phyloP scores from a whole-genome alignment of 2,888 invertebrate species.

The Drosophila planitibia region DNA sequence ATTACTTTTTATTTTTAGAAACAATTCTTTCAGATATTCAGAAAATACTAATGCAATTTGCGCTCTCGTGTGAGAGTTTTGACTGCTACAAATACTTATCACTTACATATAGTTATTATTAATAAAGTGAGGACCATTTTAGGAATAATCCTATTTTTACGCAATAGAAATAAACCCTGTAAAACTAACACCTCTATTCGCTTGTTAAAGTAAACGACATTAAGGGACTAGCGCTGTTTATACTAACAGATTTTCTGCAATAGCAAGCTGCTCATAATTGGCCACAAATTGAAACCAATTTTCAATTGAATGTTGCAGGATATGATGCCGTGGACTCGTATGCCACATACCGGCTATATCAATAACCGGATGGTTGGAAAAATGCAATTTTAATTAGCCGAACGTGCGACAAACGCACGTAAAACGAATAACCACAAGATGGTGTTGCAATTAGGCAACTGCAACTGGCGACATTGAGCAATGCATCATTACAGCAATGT shows the following conservation, averaged over 20 bases:
- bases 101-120: neutral
- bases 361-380: slow-evolving; percentile 55
- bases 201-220: neutral
- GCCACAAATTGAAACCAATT: slow-evolving; percentile 11
- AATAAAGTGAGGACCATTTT: neutral
- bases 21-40: neutral
- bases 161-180: neutral
- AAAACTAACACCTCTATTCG: neutral
- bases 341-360: slow-evolving; percentile 46
- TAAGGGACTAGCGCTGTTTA: neutral
- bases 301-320: neutral
- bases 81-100: neutral
- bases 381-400: slow-evolving; percentile 78
- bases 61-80: neutral
- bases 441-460: slow-evolving; percentile 73
- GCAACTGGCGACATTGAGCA: slow-evolving; percentile 16
- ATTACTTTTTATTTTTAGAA: neutral
- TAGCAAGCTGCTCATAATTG: slow-evolving; percentile 19
- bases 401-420: slow-evolving; percentile 76
- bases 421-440: slow-evolving; percentile 75
- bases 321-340: slow-evolving; percentile 29
- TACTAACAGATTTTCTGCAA: neutral
- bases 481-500: neutral
- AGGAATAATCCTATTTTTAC: neutral
- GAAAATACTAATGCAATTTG: neutral